Evolutionary conservation across 2,797 vertebrate species (phyloP), one percentile per base, ranked within the genome.

Genomic region (Macroramphosus scolopax): DNA sequence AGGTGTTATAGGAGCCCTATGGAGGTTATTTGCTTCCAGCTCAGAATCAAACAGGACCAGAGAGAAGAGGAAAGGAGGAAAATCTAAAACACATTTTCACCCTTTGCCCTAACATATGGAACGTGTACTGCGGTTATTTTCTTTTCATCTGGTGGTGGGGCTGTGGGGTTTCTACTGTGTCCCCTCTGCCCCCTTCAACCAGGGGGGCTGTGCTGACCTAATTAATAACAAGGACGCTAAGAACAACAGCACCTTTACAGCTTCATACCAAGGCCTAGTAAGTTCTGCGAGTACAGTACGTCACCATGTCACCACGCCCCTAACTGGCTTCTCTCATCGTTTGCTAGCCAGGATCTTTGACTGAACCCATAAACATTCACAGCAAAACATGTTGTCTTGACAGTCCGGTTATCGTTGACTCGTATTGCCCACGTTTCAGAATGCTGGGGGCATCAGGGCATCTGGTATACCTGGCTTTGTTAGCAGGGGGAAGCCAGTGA

Each of bases 61-160:
- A 63, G 59, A 66, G 46, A 33, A 70, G 44, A 57, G 68, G 47
- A 72, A 65, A 67, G 47, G 43, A 44, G 35, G 59, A 42, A 82
- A 83, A 87, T 85, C 53, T 20, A 63, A 87, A 88, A 75, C 85
- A 89, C 82, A 87, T 86, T 83, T 84, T 66, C 69, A 76, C 68
- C 81, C 71, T 63, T 78, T 39, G 20, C 69, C 72, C 61, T 20
- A 56, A 86, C 84, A 84, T 83, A 78, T 87, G 84, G 78, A 84
- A 80, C 78, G 69, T 77, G 78, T 56, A 77, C 50, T 30, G 34
- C 33, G 34, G 51, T 16, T 88, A 75, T 87, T 87, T 87, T 84
- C 82, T 87, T 87, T 87, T 87, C 77, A 87, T 88, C 81, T 84
- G 68, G 40, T 64, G 80, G 68, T 51, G 63, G 52, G 61, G 46